Conservation (phyloP, 2,888 invertebrate species). For the Cosmia trapezina region DNA sequence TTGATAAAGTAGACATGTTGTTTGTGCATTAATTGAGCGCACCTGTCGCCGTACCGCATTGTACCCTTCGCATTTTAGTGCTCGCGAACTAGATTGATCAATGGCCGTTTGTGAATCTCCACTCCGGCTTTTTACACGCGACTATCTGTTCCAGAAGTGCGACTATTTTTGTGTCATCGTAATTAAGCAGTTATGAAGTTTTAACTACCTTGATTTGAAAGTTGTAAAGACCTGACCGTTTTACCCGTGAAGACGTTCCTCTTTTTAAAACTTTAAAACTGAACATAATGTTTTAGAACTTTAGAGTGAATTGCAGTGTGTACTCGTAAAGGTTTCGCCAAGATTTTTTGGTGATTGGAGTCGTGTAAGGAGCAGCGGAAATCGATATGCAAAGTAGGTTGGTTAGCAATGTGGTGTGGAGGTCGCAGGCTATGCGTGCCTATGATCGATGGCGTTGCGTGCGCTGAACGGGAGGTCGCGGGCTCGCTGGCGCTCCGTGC, state of each 20-base stretch:
- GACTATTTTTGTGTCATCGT: constrained; percentile 17
- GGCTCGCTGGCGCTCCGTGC: constrained; percentile 66
- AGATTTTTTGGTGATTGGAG: constrained; percentile 58
- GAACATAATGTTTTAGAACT: constrained; percentile 6
- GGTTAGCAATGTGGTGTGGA: constrained; percentile 76
- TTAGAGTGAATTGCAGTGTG: background rate
- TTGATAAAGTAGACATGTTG: constrained; percentile 25
- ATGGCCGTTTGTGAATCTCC: constrained; percentile 22
- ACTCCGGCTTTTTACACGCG: constrained; percentile 4
- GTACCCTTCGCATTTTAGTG: constrained; percentile 29
- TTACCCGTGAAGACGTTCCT: constrained; percentile 5
- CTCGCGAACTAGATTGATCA: constrained; percentile 31
- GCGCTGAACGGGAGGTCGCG: constrained; percentile 75
- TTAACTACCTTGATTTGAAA: constrained; percentile 6
- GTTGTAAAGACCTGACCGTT: constrained; percentile 3
- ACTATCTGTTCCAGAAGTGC: constrained; percentile 16
- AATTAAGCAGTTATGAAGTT: constrained; percentile 23
- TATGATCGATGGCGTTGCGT: constrained; percentile 85
- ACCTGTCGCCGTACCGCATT: background rate
- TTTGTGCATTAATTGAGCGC: constrained; percentile 26
- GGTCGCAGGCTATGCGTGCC: constrained; percentile 81
- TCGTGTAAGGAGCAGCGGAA: constrained; percentile 66
- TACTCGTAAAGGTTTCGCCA: constrained; percentile 19
- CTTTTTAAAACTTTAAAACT: constrained; percentile 14
- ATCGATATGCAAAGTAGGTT: constrained; percentile 83